These are phyloP conservation scores for Eugnorisma glareosa DNA, from an alignment of 2,888 invertebrate genomes.

Conservation along the genomic window DNA sequence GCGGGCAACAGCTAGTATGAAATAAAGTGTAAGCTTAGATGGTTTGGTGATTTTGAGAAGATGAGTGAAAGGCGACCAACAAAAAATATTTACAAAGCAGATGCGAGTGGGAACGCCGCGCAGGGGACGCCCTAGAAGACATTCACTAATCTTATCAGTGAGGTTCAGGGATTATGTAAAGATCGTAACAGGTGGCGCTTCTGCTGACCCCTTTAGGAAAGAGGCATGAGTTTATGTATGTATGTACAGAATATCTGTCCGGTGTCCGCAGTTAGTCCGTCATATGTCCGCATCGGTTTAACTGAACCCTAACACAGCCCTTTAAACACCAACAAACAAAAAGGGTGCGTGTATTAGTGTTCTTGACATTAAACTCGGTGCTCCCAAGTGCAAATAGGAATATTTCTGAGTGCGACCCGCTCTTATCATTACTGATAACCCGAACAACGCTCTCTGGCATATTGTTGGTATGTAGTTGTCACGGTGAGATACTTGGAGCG, in stretches of 20 bases:
- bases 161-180: too few species aligned
- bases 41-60: background rate
- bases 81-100: too few species aligned
- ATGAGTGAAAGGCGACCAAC: too few species aligned
- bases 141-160: too few species aligned
- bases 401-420: constrained; percentile 54
- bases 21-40: too few species aligned
- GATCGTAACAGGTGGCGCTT: too few species aligned
- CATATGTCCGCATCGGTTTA: background rate
- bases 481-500: constrained; percentile 21
- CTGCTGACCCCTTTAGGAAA: too few species aligned
- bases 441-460: constrained; percentile 51
- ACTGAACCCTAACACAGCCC: background rate
- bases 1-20: too few species aligned
- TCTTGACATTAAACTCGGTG: constrained; percentile 45
- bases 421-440: constrained; percentile 61
- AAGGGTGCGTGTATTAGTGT: constrained; percentile 36
- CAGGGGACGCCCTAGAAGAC: too few species aligned
- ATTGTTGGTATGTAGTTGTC: constrained; percentile 25
- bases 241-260: background rate
- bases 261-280: background rate
- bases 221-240: too few species aligned
- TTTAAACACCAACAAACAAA: background rate
- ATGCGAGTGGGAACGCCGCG: too few species aligned
- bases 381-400: constrained; percentile 60